phyloP scores from a whole-genome alignment of 2,888 invertebrate species.

The Hirudinaria manillensis region DNA sequence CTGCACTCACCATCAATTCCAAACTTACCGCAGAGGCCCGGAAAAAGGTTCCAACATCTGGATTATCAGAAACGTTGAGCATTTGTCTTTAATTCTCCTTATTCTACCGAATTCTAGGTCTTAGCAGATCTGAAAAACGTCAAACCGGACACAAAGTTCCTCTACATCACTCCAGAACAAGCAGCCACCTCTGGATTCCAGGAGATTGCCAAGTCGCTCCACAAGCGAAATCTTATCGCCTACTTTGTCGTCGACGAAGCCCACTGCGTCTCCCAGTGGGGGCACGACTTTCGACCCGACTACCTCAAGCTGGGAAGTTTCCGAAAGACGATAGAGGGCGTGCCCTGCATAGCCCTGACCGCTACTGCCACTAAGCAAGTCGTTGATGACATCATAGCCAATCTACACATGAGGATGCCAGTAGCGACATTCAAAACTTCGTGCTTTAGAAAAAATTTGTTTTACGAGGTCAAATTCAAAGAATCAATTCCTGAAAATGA shows the following conservation, averaged over 20 bases:
- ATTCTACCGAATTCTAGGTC: constrained; percentile 58
- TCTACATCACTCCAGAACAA: constrained; percentile 95
- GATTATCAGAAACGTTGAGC: not conserved
- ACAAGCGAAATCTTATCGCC: constrained; percentile 71
- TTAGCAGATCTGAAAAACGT: constrained; percentile 65
- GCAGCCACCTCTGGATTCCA: constrained; percentile 66
- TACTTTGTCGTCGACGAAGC: constrained; percentile 89
- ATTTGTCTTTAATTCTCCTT: not conserved
- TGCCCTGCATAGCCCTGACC: constrained; percentile 83
- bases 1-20: constrained; percentile 84
- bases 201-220: constrained; percentile 63
- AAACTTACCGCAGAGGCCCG: constrained; percentile 75
- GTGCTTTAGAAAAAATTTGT: constrained; percentile 79
- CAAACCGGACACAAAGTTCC: constrained; percentile 71
- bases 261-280: constrained; percentile 84
- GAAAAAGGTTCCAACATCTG: constrained; percentile 51
- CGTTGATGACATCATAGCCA: constrained; percentile 47
- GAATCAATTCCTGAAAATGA: constrained; percentile 66
- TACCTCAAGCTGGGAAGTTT: constrained; percentile 79
- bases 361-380: constrained; percentile 73
- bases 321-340: constrained; percentile 60
- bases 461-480: constrained; percentile 77
- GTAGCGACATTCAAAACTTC: constrained; percentile 66
- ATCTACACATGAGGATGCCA: constrained; percentile 59
- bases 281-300: constrained; percentile 88